Evolutionary conservation across 2,888 invertebrate species (phyloP).

Genomic region (Troides helena): DNA sequence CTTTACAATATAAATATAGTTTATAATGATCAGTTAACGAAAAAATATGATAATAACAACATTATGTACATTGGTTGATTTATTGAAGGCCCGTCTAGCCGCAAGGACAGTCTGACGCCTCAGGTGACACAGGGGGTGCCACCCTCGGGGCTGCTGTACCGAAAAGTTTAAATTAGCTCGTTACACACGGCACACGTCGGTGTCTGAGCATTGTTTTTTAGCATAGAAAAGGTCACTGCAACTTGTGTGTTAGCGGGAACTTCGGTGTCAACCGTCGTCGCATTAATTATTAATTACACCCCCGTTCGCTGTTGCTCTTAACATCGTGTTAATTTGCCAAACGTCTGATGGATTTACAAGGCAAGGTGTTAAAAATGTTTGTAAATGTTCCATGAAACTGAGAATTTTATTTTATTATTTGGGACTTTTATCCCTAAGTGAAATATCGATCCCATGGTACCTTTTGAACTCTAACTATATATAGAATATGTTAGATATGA

Average conservation of each 20-base stretch:
- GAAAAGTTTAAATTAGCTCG: conserved; percentile 81
- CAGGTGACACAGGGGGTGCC: conserved; percentile 59
- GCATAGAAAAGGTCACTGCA: conserved; percentile 65
- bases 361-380: background rate
- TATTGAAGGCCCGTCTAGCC: conserved; percentile 65
- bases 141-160: conserved; percentile 57
- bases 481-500: too few relatives aligned
- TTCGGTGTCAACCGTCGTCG: conserved; percentile 52
- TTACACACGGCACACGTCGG: conserved; percentile 72
- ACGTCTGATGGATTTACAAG: conserved; percentile 34
- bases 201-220: conserved; percentile 73
- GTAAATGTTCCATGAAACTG: too few relatives aligned
- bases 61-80: conserved; percentile 41
- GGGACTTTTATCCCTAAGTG: too few relatives aligned
- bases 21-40: too few relatives aligned
- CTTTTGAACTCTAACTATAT: too few relatives aligned
- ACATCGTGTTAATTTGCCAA: conserved; percentile 43
- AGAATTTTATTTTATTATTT: too few relatives aligned
- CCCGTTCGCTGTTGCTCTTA: conserved; percentile 36
- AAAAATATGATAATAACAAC: background rate
- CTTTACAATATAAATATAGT: background rate
- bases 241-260: conserved; percentile 63
- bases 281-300: conserved; percentile 70
- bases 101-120: conserved; percentile 59
- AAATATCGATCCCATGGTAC: too few relatives aligned